These are phyloP conservation scores for Calyptomena viridis DNA, from an alignment of 2,113 vertebrate genomes.

Conservation along the genomic window DNA sequence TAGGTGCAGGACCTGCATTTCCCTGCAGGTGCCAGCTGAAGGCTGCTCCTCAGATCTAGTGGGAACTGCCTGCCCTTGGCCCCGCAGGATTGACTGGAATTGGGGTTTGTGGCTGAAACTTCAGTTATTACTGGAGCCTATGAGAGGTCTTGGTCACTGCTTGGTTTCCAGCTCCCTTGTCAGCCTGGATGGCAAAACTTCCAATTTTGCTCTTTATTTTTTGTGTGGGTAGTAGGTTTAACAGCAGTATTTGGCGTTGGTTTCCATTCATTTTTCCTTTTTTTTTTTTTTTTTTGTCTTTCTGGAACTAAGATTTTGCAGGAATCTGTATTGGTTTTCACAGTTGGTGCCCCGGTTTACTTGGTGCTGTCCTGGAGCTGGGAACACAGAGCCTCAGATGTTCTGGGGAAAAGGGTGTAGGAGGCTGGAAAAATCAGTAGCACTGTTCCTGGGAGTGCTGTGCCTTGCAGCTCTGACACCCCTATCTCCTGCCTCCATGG, in stretches of 20 bases:
- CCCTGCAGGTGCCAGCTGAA: neutral
- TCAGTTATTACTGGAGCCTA: neutral
- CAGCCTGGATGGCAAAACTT: neutral
- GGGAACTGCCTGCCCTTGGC: neutral
- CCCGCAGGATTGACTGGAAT: neutral
- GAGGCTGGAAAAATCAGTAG: neutral
- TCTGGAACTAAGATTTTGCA: neutral
- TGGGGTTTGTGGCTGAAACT: neutral
- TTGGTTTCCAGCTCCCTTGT: neutral
- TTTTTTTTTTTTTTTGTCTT: neutral
- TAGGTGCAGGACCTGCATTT: neutral
- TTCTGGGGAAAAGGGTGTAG: neutral
- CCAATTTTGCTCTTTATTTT: neutral
- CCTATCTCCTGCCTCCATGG: neutral
- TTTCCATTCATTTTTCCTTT: neutral
- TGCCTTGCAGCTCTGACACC: neutral
- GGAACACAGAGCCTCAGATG: accelerated
- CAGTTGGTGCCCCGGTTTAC: accelerated
- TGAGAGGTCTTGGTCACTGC: neutral
- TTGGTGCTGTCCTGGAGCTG: neutral
- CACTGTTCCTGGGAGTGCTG: neutral
- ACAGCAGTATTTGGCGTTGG: neutral
- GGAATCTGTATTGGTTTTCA: neutral
- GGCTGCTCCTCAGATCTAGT: neutral
- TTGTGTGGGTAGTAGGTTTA: neutral